Evolutionary conservation across 2,113 vertebrate species (phyloP).

Genomic region (Hydropotes inermis): DNA sequence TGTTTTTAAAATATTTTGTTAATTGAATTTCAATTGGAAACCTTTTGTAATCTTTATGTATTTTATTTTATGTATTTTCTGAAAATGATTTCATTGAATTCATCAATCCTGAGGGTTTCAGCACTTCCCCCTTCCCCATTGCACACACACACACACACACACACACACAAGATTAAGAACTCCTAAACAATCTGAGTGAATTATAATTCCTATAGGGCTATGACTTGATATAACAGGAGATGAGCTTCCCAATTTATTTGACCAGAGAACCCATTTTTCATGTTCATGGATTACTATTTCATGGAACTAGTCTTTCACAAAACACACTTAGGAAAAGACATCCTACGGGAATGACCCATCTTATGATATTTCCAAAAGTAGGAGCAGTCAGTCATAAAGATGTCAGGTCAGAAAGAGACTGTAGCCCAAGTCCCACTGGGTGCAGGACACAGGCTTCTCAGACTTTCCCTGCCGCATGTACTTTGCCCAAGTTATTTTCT

Average conservation of each 20-base stretch:
- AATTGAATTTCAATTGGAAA: background rate
- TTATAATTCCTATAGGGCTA: background rate
- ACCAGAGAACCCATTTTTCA: background rate
- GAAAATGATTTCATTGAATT: background rate
- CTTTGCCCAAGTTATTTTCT: background rate
- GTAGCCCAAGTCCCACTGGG: accelerated
- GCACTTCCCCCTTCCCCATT: background rate
- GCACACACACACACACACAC: background rate
- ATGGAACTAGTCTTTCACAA: background rate
- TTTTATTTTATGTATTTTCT: background rate
- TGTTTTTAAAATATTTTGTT: background rate
- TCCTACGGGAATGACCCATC: background rate
- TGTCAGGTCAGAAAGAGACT: background rate
- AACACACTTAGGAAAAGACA: background rate
- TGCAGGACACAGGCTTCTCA: background rate
- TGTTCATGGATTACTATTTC: background rate
- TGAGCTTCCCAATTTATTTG: background rate
- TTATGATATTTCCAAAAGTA: background rate
- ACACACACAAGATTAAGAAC: background rate
- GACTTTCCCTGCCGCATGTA: background rate
- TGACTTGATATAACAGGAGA: background rate
- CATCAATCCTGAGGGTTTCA: background rate
- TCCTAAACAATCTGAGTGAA: background rate
- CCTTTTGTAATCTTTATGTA: background rate
- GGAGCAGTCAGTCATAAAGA: background rate